Conservation (phyloP, 2,888 invertebrate species). For the Diabrotica balteata region DNA sequence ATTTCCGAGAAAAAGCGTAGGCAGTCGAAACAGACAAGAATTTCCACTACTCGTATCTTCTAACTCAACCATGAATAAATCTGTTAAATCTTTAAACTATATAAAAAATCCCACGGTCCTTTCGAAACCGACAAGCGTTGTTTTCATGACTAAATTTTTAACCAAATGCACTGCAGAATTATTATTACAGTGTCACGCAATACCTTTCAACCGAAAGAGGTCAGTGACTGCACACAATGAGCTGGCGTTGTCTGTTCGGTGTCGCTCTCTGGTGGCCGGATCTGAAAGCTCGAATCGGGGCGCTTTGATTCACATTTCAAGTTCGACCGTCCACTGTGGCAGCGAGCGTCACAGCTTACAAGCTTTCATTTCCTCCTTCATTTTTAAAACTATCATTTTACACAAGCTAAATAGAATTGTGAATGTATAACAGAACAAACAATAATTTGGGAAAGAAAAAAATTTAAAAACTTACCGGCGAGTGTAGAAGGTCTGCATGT, state of each 20-base stretch:
- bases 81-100: slow-evolving; percentile 1
- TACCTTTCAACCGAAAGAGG: slow-evolving; percentile 38
- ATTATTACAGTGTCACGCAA: slow-evolving; percentile 35
- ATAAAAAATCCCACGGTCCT: slow-evolving; percentile 12
- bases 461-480: too few relatives aligned
- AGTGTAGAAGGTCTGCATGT: too few relatives aligned
- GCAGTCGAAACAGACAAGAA: background rate
- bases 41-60: too few relatives aligned
- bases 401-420: too few relatives aligned
- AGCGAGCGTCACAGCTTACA: too few relatives aligned
- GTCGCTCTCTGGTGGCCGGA: slow-evolving; percentile 32
- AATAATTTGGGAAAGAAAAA: too few relatives aligned
- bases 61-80: background rate
- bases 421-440: too few relatives aligned
- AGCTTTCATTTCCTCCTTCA: too few relatives aligned
- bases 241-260: slow-evolving; percentile 29
- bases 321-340: background rate
- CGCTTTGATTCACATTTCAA: slow-evolving; percentile 12
- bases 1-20: background rate
- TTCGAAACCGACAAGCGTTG: slow-evolving; percentile 2
- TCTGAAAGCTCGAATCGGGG: slow-evolving; percentile 15
- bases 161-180: slow-evolving; percentile 21
- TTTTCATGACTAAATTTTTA: slow-evolving; percentile 14
- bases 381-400: too few relatives aligned
- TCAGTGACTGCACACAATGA: slow-evolving; percentile 39